These are phyloP conservation scores for Aplidium turbinatum DNA, from an alignment of 23 tunicate species.

Conservation along the genomic window DNA sequence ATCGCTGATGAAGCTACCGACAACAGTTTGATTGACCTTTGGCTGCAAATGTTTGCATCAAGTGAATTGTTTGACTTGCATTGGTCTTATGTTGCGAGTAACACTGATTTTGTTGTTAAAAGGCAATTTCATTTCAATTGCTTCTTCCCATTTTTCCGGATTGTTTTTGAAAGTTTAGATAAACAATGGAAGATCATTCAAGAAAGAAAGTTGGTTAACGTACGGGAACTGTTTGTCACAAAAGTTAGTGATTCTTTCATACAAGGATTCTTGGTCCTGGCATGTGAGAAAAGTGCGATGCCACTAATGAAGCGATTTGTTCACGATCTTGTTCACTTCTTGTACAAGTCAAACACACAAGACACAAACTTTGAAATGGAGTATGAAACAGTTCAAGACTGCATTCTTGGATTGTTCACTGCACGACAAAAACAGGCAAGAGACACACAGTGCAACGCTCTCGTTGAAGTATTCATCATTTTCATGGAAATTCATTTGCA, in stretches of 20 bases:
- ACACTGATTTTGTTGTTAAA: conserved; percentile 5
- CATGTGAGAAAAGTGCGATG: neutral
- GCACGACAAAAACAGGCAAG: neutral
- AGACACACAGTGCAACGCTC: conserved; percentile 28
- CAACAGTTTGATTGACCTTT: conserved; percentile 15
- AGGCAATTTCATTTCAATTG: conserved; percentile 1
- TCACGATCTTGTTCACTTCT: conserved; percentile 3
- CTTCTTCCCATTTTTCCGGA: conserved; percentile 19
- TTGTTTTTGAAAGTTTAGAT: neutral
- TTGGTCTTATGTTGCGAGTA: neutral
- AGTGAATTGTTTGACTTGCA: conserved; percentile 8
- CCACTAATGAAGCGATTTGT: neutral
- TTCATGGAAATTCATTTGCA: conserved; percentile 9
- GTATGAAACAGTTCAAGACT: conserved; percentile 3
- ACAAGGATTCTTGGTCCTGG: neutral
- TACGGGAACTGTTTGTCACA: conserved; percentile 1
- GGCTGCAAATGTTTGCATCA: conserved; percentile 35
- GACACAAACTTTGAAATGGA: conserved; percentile 5
- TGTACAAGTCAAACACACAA: conserved; percentile 4
- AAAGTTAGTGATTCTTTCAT: neutral
- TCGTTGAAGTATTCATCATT: conserved; percentile 33
- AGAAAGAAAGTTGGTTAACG: neutral
- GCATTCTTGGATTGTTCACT: conserved; percentile 4
- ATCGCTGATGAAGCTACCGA: neutral
- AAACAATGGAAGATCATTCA: conserved; percentile 13